Evolutionary conservation across 1,140 invertebrate species (phyloP), one percentile per base, ranked within the genome.

Genomic region (Nomia melanderi): DNA sequence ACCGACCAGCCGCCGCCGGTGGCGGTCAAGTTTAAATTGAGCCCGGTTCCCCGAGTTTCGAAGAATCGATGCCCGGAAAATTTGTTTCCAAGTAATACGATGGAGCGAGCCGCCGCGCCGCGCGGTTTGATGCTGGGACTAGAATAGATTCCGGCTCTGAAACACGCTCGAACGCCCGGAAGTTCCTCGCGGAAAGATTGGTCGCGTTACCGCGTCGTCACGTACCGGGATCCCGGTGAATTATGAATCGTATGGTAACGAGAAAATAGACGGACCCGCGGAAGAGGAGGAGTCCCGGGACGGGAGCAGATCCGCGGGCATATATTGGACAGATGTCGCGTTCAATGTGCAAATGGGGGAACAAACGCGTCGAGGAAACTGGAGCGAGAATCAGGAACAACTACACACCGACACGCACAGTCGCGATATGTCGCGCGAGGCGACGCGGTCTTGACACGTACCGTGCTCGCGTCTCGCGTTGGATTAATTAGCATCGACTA

Each of bases 261-360:
- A 47, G 59, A 64, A 73, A 77, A 77, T 64, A 41, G n/a, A 63
- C 39, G 53, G 25, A n/a, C 11, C 29, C 1, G 72, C 14, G 39
- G 39, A 64, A 25, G 59, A 50, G 27, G 41, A 17, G 62, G n/a
- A 50, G 41, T n/a, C 12, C 14, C 41, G 41, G 31, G 14, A 44
- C 25, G 71, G 31, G 27, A 57, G 54, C n/a, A n/a, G 27, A 17
- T 67, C 59, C 54, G 64, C 41, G 31, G 59, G 29, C 59, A 57
- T 76, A 84, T 78, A 85, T 84, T 75, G 78, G 83, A 81, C 83
- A 85, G 83, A 85, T 84, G 82, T 84, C 82, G 70, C 64, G 65
- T 78, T 70, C 44, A 59, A 79, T 83, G 81, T 76, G 77, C 71
- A 72, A 83, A 83, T 79, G 77, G 65, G 57, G 41, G 71, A 83